Percentiles rank a stretch among this genome's conserved stretches.
Conservation (phyloP, 2,888 invertebrate genomes). For the Resseliella maxima region DNA sequence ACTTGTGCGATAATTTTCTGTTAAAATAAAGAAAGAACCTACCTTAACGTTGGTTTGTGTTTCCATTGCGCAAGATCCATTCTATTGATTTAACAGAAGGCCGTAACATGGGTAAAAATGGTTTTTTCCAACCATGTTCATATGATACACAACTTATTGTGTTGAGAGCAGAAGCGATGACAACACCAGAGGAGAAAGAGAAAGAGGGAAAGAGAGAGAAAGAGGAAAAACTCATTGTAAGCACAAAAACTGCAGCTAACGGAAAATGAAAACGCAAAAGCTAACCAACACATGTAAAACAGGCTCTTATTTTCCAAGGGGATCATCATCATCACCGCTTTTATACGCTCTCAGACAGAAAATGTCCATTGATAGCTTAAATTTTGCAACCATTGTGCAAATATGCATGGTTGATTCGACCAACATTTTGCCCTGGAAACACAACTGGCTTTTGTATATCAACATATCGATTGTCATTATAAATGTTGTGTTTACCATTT, state of each 20-base stretch:
- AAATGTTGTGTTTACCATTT: constrained; percentile 42
- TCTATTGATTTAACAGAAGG: constrained; percentile 51
- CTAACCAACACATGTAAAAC: not conserved
- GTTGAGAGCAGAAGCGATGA: too few species aligned
- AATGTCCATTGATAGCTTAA: too few species aligned
- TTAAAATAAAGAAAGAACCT: not conserved
- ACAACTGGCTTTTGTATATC: constrained; percentile 5
- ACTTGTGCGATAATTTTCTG: too few species aligned
- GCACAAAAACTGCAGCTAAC: constrained; percentile 6
- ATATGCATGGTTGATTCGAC: too few species aligned
- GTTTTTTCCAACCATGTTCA: not conserved
- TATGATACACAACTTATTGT: not conserved
- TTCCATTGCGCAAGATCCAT: constrained; percentile 36
- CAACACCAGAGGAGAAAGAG: too few species aligned
- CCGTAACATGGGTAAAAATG: constrained; percentile 20
- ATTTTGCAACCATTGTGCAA: too few species aligned
- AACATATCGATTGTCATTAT: constrained; percentile 4
- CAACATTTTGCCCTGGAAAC: not conserved
- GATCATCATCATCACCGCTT: not conserved
- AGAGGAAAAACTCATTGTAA: constrained; percentile 1
- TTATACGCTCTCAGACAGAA: too few species aligned
- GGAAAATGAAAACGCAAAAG: constrained; percentile 41
- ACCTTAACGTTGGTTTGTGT: constrained; percentile 32
- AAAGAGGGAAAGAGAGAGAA: too few species aligned
- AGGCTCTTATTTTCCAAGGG: constrained; percentile 23